Evolutionary conservation across 2,797 vertebrate species (phyloP), one percentile per base, ranked within the genome.

Genomic region (Sebastes steindachneri): DNA sequence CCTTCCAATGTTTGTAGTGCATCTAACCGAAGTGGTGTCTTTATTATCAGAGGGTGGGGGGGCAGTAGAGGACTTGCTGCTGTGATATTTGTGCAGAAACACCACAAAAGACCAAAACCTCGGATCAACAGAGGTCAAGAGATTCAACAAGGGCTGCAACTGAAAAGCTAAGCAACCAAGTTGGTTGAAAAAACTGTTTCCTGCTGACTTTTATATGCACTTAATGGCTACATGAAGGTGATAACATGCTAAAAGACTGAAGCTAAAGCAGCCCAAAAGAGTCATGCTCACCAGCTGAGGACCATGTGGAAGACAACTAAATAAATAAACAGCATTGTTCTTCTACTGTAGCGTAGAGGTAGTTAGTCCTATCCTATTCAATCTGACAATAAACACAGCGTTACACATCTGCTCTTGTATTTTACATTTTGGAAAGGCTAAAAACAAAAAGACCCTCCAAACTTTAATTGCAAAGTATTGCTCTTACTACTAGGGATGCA

Each of bases 21-120:
- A 12, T 78, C 82, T 19, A 75, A 53, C 58, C 9, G 37, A 35
- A 77, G 69, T 26, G 53, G 57, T 41, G 62, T 1, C 48, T 59
- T 66, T 33, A 31, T 51, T 62, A 26, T 77, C 28, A 28, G 14
- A 59, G 37, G n/a, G 9, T 29, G n/a, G 2, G 26, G 31, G 1
- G 14, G 25, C 31, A 0, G 37, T 41, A 41, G 37, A 41, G 37
- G 37, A 41, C 37, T 37, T 12, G 53, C 25, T 21, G 15, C 25
- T 21, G 17, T 4, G 33, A 8, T 48, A 31, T 33, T n/a, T 25
- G 5, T 53, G 53, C 9, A 48, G 41, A 72, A 33, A 53, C 15
- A 19, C 12, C 1, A 67, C 37, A 21, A 73, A 58, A 45, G 11
- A 54, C 19, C 2, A 14, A 51, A 0, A 58, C 5, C 11, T 7